Evolutionary conservation across 1,140 invertebrate genomes (phyloP).

Genomic region (Achroia grisella): DNA sequence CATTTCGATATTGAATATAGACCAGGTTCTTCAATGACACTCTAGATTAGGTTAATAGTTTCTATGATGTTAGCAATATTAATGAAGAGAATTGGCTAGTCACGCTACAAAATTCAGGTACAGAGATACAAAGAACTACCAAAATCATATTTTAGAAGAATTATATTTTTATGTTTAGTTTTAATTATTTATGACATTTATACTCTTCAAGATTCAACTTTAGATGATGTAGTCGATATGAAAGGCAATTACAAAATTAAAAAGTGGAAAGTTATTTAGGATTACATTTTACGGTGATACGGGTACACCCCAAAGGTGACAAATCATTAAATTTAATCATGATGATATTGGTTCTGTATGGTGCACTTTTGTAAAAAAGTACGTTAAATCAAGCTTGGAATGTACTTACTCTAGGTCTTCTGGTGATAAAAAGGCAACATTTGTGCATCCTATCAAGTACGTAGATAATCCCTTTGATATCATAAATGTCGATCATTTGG

Average conservation of each 20-base stretch:
- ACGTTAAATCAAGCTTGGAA: neutral
- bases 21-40: no score
- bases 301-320: constrained; percentile 1
- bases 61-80: neutral
- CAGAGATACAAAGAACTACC: neutral
- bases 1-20: no score
- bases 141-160: no score
- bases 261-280: neutral
- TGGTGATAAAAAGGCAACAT: neutral
- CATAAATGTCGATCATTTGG: constrained; percentile 1
- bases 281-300: neutral
- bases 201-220: neutral
- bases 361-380: neutral
- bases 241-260: constrained; percentile 2
- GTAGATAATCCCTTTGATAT: no score
- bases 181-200: no score
- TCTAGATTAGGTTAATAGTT: neutral
- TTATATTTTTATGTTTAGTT: no score
- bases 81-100: neutral
- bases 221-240: constrained; percentile 2
- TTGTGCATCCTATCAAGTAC: neutral
- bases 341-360: neutral
- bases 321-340: constrained; percentile 4
- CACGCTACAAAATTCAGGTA: neutral
- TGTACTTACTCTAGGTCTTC: neutral